phyloP scores from a whole-genome alignment of 2,888 invertebrate species.

The Bibio marci region DNA sequence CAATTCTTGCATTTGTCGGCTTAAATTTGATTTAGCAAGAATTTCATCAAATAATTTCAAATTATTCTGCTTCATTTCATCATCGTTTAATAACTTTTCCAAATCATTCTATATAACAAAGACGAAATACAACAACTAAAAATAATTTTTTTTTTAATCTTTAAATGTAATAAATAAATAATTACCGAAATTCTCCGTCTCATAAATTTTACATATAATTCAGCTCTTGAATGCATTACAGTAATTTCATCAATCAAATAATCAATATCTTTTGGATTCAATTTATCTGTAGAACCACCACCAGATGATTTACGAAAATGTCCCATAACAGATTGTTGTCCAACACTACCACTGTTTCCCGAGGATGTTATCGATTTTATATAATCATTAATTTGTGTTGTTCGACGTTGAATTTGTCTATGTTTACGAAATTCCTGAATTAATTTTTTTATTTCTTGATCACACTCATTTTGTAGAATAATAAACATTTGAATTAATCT shows the following conservation, averaged over 20 bases:
- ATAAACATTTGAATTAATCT: slow-evolving; percentile 50
- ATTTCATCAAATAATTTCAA: slow-evolving; percentile 41
- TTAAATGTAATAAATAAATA: slow-evolving; percentile 5
- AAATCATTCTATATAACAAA: slow-evolving; percentile 36
- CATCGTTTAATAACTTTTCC: slow-evolving; percentile 38
- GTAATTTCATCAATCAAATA: slow-evolving; percentile 79
- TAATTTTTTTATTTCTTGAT: slow-evolving; percentile 40
- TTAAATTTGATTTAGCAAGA: slow-evolving; percentile 53
- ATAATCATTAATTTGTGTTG: slow-evolving; percentile 42
- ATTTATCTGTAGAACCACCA: slow-evolving; percentile 32
- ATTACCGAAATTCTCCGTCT: slow-evolving; percentile 53
- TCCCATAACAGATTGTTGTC: slow-evolving; percentile 15
- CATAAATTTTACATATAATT: slow-evolving; percentile 80
- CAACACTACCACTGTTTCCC: slow-evolving; percentile 12
- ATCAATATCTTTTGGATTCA: slow-evolving; percentile 74
- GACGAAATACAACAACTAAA: slow-evolving; percentile 3
- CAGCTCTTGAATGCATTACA: slow-evolving; percentile 75
- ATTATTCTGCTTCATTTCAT: slow-evolving; percentile 30
- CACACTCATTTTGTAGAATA: slow-evolving; percentile 65
- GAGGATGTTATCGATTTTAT: slow-evolving; percentile 21
- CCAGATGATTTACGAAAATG: slow-evolving; percentile 27
- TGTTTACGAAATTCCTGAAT: slow-evolving; percentile 55
- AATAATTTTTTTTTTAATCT: background rate
- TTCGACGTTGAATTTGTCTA: slow-evolving; percentile 44
- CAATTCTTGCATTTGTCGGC: slow-evolving; percentile 61